Percentiles rank a stretch among this genome's conserved stretches.
Evolutionary conservation across 2,797 vertebrate species (phyloP).

Genomic region (Bucorvus abyssinicus): DNA sequence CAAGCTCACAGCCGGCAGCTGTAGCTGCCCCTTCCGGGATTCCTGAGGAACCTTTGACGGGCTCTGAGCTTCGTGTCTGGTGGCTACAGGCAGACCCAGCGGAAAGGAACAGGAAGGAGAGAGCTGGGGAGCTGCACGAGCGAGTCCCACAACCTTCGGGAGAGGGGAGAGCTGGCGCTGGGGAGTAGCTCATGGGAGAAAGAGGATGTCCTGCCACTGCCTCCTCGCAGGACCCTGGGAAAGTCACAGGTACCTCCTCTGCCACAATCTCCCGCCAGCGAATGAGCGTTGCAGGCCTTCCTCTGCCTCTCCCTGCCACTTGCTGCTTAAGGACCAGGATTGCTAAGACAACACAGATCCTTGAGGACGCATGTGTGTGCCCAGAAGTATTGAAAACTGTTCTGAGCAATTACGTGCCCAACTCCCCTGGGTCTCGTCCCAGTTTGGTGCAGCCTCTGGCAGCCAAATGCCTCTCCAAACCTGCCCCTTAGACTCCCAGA

Average conservation of each 20-base stretch:
- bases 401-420: conserved; percentile 26
- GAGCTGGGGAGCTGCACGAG: neutral
- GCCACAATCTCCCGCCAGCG: neutral
- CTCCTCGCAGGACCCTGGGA: neutral
- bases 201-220: neutral
- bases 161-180: neutral
- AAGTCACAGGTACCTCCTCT: neutral
- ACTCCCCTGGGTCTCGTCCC: conserved; percentile 24
- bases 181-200: neutral
- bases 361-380: neutral
- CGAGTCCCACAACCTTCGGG: accelerated
- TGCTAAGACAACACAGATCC: neutral
- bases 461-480: conserved; percentile 4
- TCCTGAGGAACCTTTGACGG: neutral
- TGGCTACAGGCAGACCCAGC: neutral
- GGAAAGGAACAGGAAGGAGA: neutral
- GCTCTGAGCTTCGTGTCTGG: neutral
- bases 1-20: neutral
- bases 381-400: conserved; percentile 1
- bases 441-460: neutral
- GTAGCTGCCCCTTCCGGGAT: neutral
- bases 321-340: neutral
- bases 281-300: neutral
- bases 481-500: neutral
- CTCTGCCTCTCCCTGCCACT: neutral